Evolutionary conservation across 2,888 invertebrate genomes (phyloP).

Genomic region (Xestia c-nigrum): DNA sequence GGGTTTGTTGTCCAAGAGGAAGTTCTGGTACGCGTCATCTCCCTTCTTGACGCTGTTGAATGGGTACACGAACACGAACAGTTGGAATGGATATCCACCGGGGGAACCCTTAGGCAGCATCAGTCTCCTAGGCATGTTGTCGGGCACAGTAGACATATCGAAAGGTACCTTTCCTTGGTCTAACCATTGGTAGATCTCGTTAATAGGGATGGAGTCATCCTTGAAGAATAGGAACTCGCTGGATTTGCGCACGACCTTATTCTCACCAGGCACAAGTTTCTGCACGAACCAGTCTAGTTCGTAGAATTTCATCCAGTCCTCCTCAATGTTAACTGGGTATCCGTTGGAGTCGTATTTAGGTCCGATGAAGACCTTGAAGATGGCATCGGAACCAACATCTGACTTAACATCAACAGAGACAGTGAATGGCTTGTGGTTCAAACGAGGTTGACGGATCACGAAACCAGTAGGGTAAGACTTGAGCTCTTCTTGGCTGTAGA

Average conservation of each 20-base stretch:
- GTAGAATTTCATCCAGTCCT: conserved; percentile 91
- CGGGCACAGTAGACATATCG: conserved; percentile 89
- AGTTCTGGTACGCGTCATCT: conserved; percentile 72
- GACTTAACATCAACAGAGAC: conserved; percentile 91
- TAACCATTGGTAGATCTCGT: conserved; percentile 91
- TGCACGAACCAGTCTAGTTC: conserved; percentile 91
- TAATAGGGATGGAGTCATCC: conserved; percentile 91
- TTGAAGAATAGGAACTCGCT: conserved; percentile 91
- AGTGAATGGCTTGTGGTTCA: conserved; percentile 93
- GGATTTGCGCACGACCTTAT: conserved; percentile 92
- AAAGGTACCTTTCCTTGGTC: conserved; percentile 88
- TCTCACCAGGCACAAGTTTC: conserved; percentile 91
- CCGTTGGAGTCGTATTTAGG: conserved; percentile 92
- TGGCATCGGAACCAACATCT: conserved; percentile 90
- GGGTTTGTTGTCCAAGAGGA: conserved; percentile 87
- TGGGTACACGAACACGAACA: conserved; percentile 92
- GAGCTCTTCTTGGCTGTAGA: conserved; percentile 75
- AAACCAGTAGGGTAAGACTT: conserved; percentile 81
- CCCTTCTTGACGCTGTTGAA: conserved; percentile 83
- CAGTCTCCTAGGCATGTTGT: conserved; percentile 92
- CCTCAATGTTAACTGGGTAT: conserved; percentile 86
- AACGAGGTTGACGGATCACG: conserved; percentile 92
- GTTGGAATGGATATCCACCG: conserved; percentile 92
- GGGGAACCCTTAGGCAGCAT: conserved; percentile 93
- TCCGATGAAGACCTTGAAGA: conserved; percentile 92